phyloP scores from a whole-genome alignment of 2,113 vertebrate species.

The Noturus placidus region DNA sequence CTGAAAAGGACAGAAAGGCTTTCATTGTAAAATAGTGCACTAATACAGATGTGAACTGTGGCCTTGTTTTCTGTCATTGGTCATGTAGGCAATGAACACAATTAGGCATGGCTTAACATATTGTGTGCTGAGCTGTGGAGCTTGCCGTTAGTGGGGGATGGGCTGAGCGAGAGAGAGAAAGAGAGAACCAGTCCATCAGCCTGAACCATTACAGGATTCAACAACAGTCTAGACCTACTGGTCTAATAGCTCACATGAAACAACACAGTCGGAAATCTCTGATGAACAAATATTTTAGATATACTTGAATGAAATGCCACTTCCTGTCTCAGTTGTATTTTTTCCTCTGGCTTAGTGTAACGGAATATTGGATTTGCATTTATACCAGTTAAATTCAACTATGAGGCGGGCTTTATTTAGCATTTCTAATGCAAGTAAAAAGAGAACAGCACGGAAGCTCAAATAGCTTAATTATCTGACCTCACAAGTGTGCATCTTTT shows the following conservation, averaged over 20 bases:
- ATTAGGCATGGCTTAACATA: conserved; percentile 32
- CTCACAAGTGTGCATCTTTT: conserved; percentile 13
- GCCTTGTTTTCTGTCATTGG: conserved; percentile 21
- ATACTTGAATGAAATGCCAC: neutral
- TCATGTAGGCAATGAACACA: conserved; percentile 14
- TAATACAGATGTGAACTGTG: conserved; percentile 19
- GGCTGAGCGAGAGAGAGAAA: conserved; percentile 17
- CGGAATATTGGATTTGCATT: neutral
- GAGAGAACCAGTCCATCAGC: conserved; percentile 17
- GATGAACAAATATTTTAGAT: neutral
- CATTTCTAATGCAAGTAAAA: conserved; percentile 28
- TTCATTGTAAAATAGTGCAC: neutral
- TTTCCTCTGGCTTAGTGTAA: neutral
- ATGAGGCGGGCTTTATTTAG: conserved; percentile 34
- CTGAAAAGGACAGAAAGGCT: neutral
- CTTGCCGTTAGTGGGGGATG: conserved; percentile 46
- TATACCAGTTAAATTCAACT: conserved; percentile 27
- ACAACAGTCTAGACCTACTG: conserved; percentile 11
- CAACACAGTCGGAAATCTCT: neutral
- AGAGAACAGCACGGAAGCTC: neutral
- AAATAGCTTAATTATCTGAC: conserved; percentile 17
- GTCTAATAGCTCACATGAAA: neutral
- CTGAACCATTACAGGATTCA: conserved; percentile 32
- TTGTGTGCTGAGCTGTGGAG: conserved; percentile 37
- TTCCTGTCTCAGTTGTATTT: conserved; percentile 1